phyloP scores from a whole-genome alignment of 2,888 invertebrate genomes.

The Tetrapedia diversipes region DNA sequence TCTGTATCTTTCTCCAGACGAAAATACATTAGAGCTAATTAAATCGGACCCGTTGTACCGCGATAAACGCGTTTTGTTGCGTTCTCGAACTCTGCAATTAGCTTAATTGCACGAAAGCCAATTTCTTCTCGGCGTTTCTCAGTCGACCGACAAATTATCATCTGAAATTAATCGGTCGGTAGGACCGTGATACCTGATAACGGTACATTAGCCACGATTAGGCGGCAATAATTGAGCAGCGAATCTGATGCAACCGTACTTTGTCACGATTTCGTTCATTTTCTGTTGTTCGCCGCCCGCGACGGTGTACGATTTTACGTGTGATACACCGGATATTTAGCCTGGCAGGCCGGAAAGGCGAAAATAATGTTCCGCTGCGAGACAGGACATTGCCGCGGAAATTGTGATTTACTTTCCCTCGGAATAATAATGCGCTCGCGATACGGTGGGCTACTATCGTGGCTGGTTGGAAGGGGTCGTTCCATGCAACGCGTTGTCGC shows the following conservation, averaged over 20 bases:
- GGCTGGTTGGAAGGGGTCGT: slow-evolving; percentile 56
- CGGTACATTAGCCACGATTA: too few species aligned
- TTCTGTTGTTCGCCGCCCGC: neutral
- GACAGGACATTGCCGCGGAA: slow-evolving; percentile 72
- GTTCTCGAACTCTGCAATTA: slow-evolving; percentile 26
- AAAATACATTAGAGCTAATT: slow-evolving; percentile 24
- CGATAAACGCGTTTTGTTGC: slow-evolving; percentile 2
- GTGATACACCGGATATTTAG: slow-evolving; percentile 62
- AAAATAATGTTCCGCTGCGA: slow-evolving; percentile 72
- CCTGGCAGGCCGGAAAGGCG: slow-evolving; percentile 67
- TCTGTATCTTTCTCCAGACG: neutral
- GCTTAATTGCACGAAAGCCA: slow-evolving; percentile 24
- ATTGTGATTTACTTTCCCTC: slow-evolving; percentile 80
- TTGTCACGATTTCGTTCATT: too few species aligned
- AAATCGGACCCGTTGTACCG: slow-evolving; percentile 22
- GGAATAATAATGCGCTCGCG: slow-evolving; percentile 72
- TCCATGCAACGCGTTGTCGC: slow-evolving; percentile 30
- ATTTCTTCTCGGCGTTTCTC: neutral
- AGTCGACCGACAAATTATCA: neutral
- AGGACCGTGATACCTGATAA: neutral
- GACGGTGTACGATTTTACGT: slow-evolving; percentile 9
- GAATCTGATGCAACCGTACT: too few species aligned
- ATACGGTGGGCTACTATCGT: slow-evolving; percentile 62
- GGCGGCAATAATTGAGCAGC: too few species aligned
- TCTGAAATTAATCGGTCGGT: neutral